Conservation (phyloP, 2,888 invertebrate genomes). For the Sphaerophoria rueppellii region DNA sequence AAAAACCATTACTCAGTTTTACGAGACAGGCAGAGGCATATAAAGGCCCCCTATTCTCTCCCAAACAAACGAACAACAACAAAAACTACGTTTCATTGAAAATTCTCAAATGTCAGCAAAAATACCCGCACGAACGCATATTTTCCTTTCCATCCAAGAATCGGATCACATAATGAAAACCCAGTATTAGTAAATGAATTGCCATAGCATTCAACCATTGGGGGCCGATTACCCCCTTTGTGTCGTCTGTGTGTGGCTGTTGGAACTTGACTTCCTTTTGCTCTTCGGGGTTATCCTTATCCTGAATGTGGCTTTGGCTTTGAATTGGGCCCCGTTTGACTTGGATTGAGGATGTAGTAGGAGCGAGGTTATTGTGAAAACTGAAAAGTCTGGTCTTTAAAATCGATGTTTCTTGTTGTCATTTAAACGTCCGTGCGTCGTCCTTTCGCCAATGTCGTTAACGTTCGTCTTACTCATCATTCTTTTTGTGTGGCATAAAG, state of each 20-base stretch:
- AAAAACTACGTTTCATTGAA: slow-evolving; percentile 26
- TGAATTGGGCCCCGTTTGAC: neutral
- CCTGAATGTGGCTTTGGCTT: neutral
- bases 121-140: slow-evolving; percentile 68
- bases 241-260: slow-evolving; percentile 9
- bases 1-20: slow-evolving; percentile 33
- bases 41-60: neutral
- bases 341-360: neutral
- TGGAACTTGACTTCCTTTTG: slow-evolving; percentile 33
- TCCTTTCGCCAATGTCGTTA: slow-evolving; percentile 54
- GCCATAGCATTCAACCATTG: slow-evolving; percentile 63
- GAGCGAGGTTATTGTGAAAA: neutral
- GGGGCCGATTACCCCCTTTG: slow-evolving; percentile 59
- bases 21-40: no score
- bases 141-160: slow-evolving; percentile 31
- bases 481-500: slow-evolving; percentile 64
- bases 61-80: neutral
- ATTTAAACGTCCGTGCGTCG: slow-evolving; percentile 33
- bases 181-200: slow-evolving; percentile 63
- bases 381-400: slow-evolving; percentile 53
- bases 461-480: slow-evolving; percentile 69
- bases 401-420: slow-evolving; percentile 61
- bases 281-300: slow-evolving; percentile 11
- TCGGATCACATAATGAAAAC: slow-evolving; percentile 68
- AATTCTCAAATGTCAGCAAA: slow-evolving; percentile 67